Conservation (phyloP, 2,888 invertebrate species). For the Mesorhabditis sp. region DNA sequence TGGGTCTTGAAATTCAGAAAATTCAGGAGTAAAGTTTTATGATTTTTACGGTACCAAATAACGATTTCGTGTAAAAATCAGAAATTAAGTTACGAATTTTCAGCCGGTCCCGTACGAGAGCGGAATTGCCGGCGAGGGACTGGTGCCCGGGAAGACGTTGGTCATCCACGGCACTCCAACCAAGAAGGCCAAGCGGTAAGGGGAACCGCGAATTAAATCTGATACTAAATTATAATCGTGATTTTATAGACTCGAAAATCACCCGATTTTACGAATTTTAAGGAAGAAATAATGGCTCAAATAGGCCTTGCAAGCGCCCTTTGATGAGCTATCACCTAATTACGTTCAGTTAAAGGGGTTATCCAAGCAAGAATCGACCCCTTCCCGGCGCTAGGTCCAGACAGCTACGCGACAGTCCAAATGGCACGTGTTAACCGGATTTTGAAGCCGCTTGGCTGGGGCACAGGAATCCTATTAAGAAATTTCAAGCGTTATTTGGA, state of each 20-base stretch:
- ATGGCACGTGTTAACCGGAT: too few relatives aligned
- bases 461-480: too few relatives aligned
- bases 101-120: constrained; percentile 48
- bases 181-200: constrained; percentile 52
- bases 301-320: neutral
- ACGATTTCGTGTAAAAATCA: too few relatives aligned
- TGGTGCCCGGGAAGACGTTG: constrained; percentile 43
- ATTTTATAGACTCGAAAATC: neutral
- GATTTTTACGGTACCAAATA: too few relatives aligned
- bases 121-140: constrained; percentile 43
- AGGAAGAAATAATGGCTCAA: neutral
- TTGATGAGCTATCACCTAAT: constrained; percentile 8
- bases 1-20: too few relatives aligned
- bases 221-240: neutral
- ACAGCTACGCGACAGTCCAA: too few relatives aligned
- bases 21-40: too few relatives aligned
- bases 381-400: too few relatives aligned
- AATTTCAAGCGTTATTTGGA: neutral
- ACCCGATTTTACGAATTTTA: neutral
- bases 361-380: too few relatives aligned
- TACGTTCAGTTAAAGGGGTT: too few relatives aligned
- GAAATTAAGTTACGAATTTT: too few relatives aligned
- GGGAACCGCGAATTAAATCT: neutral
- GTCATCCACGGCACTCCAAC: constrained; percentile 41
- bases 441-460: too few relatives aligned